Conservation (phyloP, 2,888 invertebrate genomes). For the Argynnis bischoffii region DNA sequence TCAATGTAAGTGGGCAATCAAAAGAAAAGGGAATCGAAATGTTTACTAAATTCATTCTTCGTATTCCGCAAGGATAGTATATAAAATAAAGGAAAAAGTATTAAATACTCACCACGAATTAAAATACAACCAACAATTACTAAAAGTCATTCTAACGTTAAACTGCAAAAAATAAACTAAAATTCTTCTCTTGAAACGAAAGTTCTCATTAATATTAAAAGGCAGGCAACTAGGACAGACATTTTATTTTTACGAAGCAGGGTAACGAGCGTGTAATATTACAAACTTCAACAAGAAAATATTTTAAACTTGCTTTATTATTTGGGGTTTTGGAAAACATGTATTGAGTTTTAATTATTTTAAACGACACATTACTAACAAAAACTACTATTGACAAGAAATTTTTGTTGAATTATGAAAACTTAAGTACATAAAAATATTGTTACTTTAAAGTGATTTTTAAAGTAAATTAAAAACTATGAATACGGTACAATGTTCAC, state of each 20-base stretch:
- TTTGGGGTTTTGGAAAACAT: constrained; percentile 4
- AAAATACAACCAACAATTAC: constrained; percentile 6
- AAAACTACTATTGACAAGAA: background rate
- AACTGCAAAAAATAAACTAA: constrained; percentile 28
- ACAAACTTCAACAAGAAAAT: constrained; percentile 18
- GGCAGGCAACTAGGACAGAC: constrained; percentile 28
- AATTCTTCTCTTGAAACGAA: constrained; percentile 30
- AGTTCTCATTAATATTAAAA: constrained; percentile 40
- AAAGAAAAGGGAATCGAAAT: too few species aligned
- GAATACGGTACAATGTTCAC: too few species aligned
- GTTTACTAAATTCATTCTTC: too few species aligned
- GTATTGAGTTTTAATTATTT: constrained; percentile 1
- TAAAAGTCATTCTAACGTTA: constrained; percentile 2
- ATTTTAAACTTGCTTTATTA: constrained; percentile 17
- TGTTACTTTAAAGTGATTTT: too few species aligned
- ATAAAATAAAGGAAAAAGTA: background rate
- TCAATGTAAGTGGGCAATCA: too few species aligned
- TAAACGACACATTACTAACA: background rate
- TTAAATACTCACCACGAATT: background rate
- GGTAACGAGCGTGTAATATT: constrained; percentile 24
- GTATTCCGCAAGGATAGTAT: background rate
- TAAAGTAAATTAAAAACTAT: too few species aligned
- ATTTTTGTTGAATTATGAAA: too few species aligned
- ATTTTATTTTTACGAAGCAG: constrained; percentile 23
- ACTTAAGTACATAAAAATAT: too few species aligned